Conservation (phyloP, 2,888 invertebrate species). For the Rhimphoctona megacephalus region DNA sequence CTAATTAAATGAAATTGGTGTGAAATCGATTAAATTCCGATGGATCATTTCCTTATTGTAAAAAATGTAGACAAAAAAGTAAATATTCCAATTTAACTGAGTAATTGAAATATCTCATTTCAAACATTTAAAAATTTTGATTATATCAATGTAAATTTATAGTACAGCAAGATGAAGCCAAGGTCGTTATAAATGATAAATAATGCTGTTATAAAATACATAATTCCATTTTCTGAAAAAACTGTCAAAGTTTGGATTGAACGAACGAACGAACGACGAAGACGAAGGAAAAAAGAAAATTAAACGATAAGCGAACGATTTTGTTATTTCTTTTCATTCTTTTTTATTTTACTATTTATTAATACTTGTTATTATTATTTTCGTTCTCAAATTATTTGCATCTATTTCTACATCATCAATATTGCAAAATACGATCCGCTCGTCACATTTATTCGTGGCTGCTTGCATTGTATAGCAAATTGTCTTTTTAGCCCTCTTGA, state of each 20-base stretch:
- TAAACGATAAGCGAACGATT: no score
- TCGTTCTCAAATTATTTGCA: neutral
- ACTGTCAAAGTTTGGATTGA: neutral
- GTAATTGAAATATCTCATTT: no score
- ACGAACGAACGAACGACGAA: neutral
- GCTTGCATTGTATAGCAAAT: constrained; percentile 26
- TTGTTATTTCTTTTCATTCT: neutral
- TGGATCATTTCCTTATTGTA: no score
- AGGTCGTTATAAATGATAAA: no score
- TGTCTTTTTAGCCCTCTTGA: constrained; percentile 8
- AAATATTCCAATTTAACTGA: no score
- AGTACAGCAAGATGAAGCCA: no score
- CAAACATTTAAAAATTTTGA: no score
- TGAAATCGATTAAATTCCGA: neutral
- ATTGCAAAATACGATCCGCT: neutral
- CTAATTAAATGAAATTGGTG: neutral
- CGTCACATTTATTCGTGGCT: neutral
- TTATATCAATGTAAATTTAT: no score
- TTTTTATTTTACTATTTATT: neutral
- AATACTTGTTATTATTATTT: neutral
- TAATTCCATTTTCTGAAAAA: no score
- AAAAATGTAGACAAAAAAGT: no score
- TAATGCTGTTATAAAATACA: no score
- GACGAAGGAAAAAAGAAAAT: no score
- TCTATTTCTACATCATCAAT: neutral